Conservation (phyloP, 2,888 invertebrate genomes). For the Amphipoea lucens region DNA sequence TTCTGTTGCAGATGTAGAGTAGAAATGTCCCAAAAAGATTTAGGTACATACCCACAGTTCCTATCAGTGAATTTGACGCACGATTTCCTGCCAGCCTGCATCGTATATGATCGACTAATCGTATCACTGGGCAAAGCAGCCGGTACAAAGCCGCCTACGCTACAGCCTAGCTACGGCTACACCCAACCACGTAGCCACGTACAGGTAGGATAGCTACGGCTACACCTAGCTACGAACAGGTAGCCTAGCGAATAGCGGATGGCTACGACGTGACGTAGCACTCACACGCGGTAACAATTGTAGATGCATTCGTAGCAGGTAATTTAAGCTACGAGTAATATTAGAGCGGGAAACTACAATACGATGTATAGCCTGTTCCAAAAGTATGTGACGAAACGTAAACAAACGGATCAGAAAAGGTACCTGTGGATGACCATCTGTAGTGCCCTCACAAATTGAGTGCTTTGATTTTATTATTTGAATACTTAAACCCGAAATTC, state of each 20-base stretch:
- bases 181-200: not conserved
- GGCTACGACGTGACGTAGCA: constrained; percentile 49
- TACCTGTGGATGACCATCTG: not conserved
- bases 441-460: not conserved
- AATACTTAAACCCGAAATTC: not conserved
- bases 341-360: not conserved
- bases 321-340: constrained; percentile 32
- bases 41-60: not conserved
- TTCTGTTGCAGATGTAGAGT: not conserved
- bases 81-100: constrained; percentile 18
- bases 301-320: constrained; percentile 36
- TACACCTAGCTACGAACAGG: constrained; percentile 5
- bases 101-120: constrained; percentile 28
- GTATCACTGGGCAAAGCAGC: constrained; percentile 1
- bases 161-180: not conserved
- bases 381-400: not conserved
- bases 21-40: not conserved
- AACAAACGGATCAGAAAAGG: not conserved
- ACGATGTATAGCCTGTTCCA: not conserved
- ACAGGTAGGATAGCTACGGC: not conserved
- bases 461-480: not conserved
- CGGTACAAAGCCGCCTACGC: constrained; percentile 27
- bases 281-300: constrained; percentile 19
- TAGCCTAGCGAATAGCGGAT: constrained; percentile 5
- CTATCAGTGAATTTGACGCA: constrained; percentile 13